phyloP scores from a whole-genome alignment of 92 coral and sea anemone genomes.

The Porites lobata region DNA sequence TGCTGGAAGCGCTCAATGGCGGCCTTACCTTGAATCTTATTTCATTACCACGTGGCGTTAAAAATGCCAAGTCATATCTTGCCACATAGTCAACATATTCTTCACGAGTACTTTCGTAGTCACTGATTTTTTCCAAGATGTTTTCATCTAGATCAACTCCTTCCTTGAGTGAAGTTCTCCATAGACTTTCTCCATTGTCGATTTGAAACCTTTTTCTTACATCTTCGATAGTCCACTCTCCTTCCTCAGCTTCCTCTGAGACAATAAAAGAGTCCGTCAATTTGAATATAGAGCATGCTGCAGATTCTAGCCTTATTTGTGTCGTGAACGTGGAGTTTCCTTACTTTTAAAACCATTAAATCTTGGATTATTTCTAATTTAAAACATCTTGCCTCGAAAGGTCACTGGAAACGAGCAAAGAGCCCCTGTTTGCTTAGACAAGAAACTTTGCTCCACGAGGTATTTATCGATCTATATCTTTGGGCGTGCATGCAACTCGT shows the following conservation, averaged over 20 bases:
- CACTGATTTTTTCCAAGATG: not conserved
- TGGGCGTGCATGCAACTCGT: no score
- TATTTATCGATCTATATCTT: no score
- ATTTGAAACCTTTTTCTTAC: not conserved
- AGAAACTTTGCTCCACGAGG: no score
- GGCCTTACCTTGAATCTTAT: slow-evolving; percentile 26
- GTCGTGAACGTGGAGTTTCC: no score
- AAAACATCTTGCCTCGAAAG: no score
- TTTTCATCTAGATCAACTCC: slow-evolving; percentile 14
- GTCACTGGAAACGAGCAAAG: no score
- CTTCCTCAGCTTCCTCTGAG: not conserved
- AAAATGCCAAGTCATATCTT: slow-evolving; percentile 19
- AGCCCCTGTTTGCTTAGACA: no score
- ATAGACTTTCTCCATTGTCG: not conserved
- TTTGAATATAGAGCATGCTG: no score
- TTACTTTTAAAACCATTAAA: no score
- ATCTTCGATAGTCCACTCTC: slow-evolving; percentile 12
- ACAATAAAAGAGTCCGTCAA: not conserved
- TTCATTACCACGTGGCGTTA: slow-evolving; percentile 6
- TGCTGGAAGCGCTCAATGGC: not conserved
- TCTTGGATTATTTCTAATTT: no score
- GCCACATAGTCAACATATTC: not conserved
- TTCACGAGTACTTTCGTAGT: not conserved
- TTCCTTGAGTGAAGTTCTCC: slow-evolving; percentile 9
- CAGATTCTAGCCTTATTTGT: no score